Evolutionary conservation across 2,113 vertebrate genomes (phyloP).

Genomic region (Rostratula benghalensis): DNA sequence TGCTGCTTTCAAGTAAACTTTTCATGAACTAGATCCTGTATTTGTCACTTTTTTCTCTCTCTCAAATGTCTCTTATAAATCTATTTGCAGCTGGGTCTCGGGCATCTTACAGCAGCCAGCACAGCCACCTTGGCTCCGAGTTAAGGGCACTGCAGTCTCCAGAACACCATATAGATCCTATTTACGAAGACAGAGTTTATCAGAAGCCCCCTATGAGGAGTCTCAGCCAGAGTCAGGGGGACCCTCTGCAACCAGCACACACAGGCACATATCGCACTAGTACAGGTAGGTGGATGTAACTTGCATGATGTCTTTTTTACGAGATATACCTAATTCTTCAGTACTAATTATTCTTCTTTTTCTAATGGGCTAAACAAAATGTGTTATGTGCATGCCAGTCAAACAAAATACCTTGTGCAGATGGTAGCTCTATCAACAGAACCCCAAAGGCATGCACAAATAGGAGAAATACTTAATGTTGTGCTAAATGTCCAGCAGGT

Average conservation of each 20-base stretch:
- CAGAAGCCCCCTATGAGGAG: slow-evolving; percentile 97
- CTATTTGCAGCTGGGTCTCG: slow-evolving; percentile 84
- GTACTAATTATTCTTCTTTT: not conserved
- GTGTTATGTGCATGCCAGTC: not conserved
- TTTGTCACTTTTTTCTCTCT: not conserved
- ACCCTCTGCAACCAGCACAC: slow-evolving; percentile 84
- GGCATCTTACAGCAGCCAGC: slow-evolving; percentile 94
- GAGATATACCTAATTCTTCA: not conserved
- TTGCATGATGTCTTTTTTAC: not conserved
- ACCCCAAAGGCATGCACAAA: not conserved
- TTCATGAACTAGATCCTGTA: not conserved
- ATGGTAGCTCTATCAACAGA: not conserved
- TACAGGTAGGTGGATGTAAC: slow-evolving; percentile 83
- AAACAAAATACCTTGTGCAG: not conserved
- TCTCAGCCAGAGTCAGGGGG: slow-evolving; percentile 96
- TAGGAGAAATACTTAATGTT: not conserved
- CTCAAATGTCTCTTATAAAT: not conserved
- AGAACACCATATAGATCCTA: slow-evolving; percentile 96
- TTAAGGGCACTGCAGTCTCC: slow-evolving; percentile 94
- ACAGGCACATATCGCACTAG: slow-evolving; percentile 91
- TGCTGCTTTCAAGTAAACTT: not conserved
- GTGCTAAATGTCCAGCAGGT: not conserved
- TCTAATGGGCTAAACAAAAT: not conserved
- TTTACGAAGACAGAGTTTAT: slow-evolving; percentile 97
- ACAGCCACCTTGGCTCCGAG: slow-evolving; percentile 93